Conservation (phyloP, 2,797 vertebrate genomes). For the Acanthurus leucopareius region DNA sequence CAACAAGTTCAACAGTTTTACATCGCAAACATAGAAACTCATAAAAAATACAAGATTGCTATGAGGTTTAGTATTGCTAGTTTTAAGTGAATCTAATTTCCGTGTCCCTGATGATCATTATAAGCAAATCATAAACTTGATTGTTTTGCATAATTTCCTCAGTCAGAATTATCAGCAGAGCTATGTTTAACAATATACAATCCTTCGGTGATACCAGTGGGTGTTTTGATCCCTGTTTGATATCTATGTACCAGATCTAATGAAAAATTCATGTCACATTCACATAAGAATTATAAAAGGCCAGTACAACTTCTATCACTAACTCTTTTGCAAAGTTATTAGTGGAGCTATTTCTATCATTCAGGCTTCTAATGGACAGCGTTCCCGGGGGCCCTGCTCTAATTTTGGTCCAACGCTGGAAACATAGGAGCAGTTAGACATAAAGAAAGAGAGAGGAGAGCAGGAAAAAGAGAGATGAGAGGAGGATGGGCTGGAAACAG, state of each 20-base stretch:
- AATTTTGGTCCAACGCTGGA: constrained; percentile 58
- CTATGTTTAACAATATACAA: constrained; percentile 37
- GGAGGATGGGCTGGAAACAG: constrained; percentile 32
- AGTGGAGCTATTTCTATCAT: constrained; percentile 71
- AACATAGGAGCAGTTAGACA: constrained; percentile 43
- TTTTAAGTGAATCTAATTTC: constrained; percentile 29
- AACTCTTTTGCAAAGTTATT: constrained; percentile 64
- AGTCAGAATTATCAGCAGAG: constrained; percentile 26
- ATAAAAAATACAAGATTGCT: background rate
- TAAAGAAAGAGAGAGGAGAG: constrained; percentile 14
- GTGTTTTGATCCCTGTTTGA: constrained; percentile 30
- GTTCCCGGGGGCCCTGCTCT: constrained; percentile 69
- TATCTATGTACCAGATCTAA: constrained; percentile 42
- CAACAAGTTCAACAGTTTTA: background rate
- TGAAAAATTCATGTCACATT: constrained; percentile 69
- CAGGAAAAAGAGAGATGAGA: constrained; percentile 17
- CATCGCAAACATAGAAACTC: background rate
- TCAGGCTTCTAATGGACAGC: constrained; percentile 70
- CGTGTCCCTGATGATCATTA: constrained; percentile 23
- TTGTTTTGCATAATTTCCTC: constrained; percentile 35
- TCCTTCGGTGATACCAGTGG: constrained; percentile 13
- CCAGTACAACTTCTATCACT: constrained; percentile 41
- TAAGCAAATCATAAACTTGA: constrained; percentile 33
- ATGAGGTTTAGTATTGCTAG: background rate
- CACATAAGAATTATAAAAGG: constrained; percentile 50